Conservation (phyloP, 2,888 invertebrate genomes). For the Hypomecis punctinalis region DNA sequence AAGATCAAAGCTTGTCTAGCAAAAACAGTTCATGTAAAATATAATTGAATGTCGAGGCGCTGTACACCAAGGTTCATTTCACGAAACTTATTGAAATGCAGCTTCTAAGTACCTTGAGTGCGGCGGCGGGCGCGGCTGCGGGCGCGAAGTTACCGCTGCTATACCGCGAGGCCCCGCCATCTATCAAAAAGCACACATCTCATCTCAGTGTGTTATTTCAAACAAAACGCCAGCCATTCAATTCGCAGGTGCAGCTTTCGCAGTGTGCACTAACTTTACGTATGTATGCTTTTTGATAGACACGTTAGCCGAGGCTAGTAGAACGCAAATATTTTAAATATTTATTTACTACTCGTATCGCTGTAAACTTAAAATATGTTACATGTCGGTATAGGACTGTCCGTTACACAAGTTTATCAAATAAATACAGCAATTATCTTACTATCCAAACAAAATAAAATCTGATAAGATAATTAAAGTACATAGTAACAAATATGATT, state of each 20-base stretch:
- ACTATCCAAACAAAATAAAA: too few species aligned
- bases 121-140: neutral
- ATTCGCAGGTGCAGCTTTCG: conserved; percentile 72
- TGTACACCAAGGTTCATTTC: too few species aligned
- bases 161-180: conserved; percentile 51
- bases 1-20: too few species aligned
- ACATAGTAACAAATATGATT: too few species aligned
- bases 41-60: too few species aligned
- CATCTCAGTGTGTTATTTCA: conserved; percentile 59
- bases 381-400: neutral
- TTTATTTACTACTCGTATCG: neutral
- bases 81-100: neutral
- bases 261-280: conserved; percentile 49
- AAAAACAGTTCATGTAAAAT: too few species aligned
- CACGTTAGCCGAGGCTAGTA: conserved; percentile 25
- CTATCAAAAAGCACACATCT: conserved; percentile 76
- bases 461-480: too few species aligned
- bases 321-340: neutral
- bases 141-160: neutral
- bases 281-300: conserved; percentile 73
- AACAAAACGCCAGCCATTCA: conserved; percentile 70
- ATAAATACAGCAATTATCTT: too few species aligned
- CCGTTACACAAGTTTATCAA: too few species aligned
- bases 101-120: conserved; percentile 4
- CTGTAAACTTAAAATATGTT: neutral